Conservation (phyloP, 1,140 invertebrate genomes). For the Drosophila littoralis region DNA sequence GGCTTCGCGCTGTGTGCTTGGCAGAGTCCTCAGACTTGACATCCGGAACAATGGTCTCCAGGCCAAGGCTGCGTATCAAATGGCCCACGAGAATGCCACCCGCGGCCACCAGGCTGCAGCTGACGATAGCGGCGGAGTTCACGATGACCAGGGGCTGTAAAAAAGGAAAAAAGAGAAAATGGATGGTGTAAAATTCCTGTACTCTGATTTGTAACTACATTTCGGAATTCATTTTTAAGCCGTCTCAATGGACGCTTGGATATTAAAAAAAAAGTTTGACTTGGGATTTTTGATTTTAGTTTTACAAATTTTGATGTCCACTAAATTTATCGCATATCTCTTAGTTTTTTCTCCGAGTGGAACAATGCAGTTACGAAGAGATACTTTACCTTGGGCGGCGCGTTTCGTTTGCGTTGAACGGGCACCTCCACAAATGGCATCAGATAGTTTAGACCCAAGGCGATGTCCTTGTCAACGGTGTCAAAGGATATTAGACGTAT, state of each 20-base stretch:
- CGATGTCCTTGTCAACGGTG: constrained; percentile 59
- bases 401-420: constrained; percentile 58
- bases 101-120: constrained; percentile 60
- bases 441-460: constrained; percentile 67
- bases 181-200: not conserved
- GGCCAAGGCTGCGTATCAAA: constrained; percentile 60
- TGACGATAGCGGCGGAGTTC: constrained; percentile 66
- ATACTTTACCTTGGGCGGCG: constrained; percentile 49
- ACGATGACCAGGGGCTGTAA: constrained; percentile 60
- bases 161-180: not conserved
- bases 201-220: not conserved
- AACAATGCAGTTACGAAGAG: too few relatives aligned
- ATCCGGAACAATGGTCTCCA: constrained; percentile 52
- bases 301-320: too few relatives aligned
- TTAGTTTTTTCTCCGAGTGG: not conserved
- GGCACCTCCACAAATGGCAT: constrained; percentile 76
- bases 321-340: not conserved
- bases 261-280: too few relatives aligned
- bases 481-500: constrained; percentile 66
- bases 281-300: too few relatives aligned
- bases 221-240: too few relatives aligned
- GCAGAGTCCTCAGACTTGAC: constrained; percentile 8
- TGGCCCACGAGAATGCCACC: constrained; percentile 58
- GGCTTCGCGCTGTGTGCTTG: constrained; percentile 24
- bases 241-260: too few relatives aligned